Evolutionary conservation across 2,888 invertebrate species (phyloP).

Genomic region (Andrena dorsata): DNA sequence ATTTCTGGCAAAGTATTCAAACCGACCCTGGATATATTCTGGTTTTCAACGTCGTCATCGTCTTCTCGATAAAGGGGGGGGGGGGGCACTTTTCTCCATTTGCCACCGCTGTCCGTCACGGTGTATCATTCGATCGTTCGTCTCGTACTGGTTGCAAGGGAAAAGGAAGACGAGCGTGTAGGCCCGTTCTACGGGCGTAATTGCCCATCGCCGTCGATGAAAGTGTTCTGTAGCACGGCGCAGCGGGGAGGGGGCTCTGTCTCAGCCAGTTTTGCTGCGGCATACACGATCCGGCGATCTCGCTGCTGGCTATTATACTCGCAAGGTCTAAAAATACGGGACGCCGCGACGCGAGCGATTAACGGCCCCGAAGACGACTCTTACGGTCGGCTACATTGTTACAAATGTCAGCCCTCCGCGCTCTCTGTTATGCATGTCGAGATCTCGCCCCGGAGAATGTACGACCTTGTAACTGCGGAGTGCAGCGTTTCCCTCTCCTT

Average conservation of each 20-base stretch:
- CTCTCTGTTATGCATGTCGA: neutral
- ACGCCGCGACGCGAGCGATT: slow-evolving; percentile 14
- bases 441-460: neutral
- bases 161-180: neutral
- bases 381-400: slow-evolving; percentile 35
- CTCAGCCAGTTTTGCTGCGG: neutral
- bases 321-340: slow-evolving; percentile 3
- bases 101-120: neutral
- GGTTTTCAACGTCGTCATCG: too few relatives aligned
- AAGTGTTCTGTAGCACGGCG: neutral
- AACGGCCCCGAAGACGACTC: neutral
- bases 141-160: neutral
- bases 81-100: neutral
- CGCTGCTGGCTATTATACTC: slow-evolving; percentile 1
- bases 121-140: neutral
- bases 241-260: neutral
- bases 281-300: slow-evolving; percentile 4
- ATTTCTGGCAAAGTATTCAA: neutral
- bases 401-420: slow-evolving; percentile 1
- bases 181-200: neutral
- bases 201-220: neutral
- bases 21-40: neutral
- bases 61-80: too few relatives aligned
- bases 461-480: neutral
- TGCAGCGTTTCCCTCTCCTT: neutral